Evolutionary conservation across 2,113 vertebrate genomes (phyloP).

Genomic region (Rhinoderma darwinii): DNA sequence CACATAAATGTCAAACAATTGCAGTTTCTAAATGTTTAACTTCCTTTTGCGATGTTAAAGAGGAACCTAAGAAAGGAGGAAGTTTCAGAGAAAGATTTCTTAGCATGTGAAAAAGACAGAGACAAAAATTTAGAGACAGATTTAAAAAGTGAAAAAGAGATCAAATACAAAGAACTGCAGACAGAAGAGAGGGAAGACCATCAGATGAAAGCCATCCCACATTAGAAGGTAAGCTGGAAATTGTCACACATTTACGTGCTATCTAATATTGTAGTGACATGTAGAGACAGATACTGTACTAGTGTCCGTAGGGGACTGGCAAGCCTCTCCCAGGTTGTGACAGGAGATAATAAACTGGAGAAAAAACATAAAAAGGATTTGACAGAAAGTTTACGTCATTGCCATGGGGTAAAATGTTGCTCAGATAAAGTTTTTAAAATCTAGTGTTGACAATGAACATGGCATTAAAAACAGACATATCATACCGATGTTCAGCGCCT

Average conservation of each 20-base stretch:
- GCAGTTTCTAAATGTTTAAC: slow-evolving; percentile 23
- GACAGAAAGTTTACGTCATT: too few species aligned
- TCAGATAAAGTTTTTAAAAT: too few species aligned
- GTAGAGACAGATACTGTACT: neutral
- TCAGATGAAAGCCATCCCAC: neutral
- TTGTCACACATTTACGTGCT: neutral
- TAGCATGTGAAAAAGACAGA: slow-evolving; percentile 14
- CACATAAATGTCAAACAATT: neutral
- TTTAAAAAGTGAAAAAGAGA: neutral
- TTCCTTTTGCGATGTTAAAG: slow-evolving; percentile 11
- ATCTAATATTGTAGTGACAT: neutral
- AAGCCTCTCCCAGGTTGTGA: neutral
- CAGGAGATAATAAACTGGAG: neutral
- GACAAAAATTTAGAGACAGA: neutral
- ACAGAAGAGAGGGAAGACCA: too few species aligned
- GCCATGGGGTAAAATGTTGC: too few species aligned
- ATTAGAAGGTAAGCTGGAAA: neutral
- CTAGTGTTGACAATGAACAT: too few species aligned
- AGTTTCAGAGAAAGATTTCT: neutral
- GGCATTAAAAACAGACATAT: too few species aligned
- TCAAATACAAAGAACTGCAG: neutral
- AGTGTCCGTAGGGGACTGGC: neutral
- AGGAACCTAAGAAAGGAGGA: slow-evolving; percentile 28
- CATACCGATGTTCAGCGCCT: too few species aligned
- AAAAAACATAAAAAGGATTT: too few species aligned